Evolutionary conservation across 1,140 invertebrate species (phyloP), one percentile per base, ranked within the genome.

Genomic region (Spodoptera frugiperda): DNA sequence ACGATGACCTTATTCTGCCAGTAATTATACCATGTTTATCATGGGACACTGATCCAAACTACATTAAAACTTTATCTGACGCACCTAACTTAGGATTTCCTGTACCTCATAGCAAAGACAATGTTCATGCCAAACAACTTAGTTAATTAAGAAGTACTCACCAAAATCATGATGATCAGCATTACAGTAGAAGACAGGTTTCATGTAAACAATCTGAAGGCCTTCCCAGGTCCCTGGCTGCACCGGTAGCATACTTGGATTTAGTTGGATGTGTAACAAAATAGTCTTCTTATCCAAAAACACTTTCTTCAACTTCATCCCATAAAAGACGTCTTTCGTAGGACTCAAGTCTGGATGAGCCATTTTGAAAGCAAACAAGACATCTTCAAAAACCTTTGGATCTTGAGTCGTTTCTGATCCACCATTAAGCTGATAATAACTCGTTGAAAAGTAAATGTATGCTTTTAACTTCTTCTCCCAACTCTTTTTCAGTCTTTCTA

Each of bases 201-300:
- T 91, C 90, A 94, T 92, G 12, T 78, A 90, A 0, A 88, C 11
- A 17, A 94, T 83, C 39, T 87, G 81, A 9, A 92, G 11, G 9
- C 82, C 77, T 6, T 87, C 82, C 91, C 91, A 92, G 10, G 30
- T 75, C 0, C 87, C 89, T 15, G 89, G 89, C 6, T 78, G 54
- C 11, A 90, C 85, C 0, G 86, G 79, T 33, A 46, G 81, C 84
- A 90, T 89, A 8, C 84, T 81, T 0, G 86, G 83, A 33, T 82
- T 80, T 53, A 93, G 39, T 14, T 85, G 76, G 6, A 87, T 61
- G 55, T 94, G 92, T 0, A 92, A 30, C 51, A 94, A 55, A 10
- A 82, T 72, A 0, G 87, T 86, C 49, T 71, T 84, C 1, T 59
- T 76, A 49, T 93, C 88, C 53, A 91, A 75, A 80, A 88, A 92